phyloP scores from a whole-genome alignment of 2,113 vertebrate genomes.

The Ifrita kowaldi region DNA sequence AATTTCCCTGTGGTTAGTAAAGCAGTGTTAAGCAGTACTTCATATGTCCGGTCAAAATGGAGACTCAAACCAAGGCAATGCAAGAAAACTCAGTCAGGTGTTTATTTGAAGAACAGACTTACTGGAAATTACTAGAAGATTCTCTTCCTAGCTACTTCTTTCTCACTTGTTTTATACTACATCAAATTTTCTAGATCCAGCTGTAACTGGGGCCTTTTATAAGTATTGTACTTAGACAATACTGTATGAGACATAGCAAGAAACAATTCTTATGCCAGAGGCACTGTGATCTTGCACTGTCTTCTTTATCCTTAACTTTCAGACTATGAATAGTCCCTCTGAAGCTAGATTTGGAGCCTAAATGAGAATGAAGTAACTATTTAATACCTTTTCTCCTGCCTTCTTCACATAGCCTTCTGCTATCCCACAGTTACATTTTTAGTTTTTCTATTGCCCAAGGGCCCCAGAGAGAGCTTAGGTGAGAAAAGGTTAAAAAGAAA shows the following conservation, averaged over 20 bases:
- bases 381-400: neutral
- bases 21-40: neutral
- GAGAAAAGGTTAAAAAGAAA: slow-evolving; percentile 19
- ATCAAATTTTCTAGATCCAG: neutral
- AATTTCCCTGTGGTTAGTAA: neutral
- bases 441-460: neutral
- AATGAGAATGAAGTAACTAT: neutral
- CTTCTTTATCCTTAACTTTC: neutral
- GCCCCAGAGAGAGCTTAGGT: neutral
- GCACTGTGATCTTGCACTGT: neutral
- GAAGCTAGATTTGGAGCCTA: neutral
- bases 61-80: neutral
- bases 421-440: neutral
- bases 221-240: neutral
- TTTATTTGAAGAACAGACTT: neutral
- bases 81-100: neutral
- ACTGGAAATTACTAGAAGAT: neutral
- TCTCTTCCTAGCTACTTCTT: neutral
- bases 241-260: no score
- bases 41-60: neutral
- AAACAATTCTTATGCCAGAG: neutral
- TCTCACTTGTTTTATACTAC: neutral
- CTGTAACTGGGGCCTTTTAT: neutral
- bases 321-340: neutral
- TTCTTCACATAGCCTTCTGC: neutral